Conservation (phyloP, 2,113 vertebrate genomes). For the Aptenodytes patagonicus region DNA sequence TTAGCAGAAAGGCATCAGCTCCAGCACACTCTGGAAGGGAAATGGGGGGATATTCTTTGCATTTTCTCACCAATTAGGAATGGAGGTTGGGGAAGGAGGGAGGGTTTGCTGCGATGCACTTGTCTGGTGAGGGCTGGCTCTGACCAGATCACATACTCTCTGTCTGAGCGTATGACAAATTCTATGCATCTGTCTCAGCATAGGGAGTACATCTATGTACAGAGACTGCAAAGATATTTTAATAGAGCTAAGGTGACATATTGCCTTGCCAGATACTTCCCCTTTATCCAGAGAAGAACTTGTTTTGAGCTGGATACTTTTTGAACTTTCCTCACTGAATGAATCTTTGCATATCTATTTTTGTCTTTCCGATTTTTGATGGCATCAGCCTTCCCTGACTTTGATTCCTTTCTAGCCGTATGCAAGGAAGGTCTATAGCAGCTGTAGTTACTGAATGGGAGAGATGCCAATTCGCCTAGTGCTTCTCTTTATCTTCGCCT, state of each 20-base stretch:
- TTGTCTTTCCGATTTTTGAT: background rate
- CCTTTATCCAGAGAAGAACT: background rate
- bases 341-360: background rate
- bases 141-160: background rate
- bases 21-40: background rate
- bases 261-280: background rate
- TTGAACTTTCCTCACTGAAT: background rate
- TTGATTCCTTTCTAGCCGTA: background rate
- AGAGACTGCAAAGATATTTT: background rate
- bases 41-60: background rate
- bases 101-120: background rate
- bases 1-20: conserved; percentile 2
- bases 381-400: background rate
- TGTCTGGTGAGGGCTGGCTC: background rate
- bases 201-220: background rate
- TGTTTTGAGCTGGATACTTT: fast-evolving
- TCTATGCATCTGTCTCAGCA: background rate
- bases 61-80: background rate
- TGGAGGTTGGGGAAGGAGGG: background rate
- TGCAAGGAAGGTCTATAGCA: background rate
- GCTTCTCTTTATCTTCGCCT: background rate
- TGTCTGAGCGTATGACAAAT: background rate
- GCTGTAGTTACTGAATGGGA: background rate
- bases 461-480: background rate
- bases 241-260: background rate